Conservation (phyloP, 2,797 vertebrate species). For the Oreochromis mossambicus region DNA sequence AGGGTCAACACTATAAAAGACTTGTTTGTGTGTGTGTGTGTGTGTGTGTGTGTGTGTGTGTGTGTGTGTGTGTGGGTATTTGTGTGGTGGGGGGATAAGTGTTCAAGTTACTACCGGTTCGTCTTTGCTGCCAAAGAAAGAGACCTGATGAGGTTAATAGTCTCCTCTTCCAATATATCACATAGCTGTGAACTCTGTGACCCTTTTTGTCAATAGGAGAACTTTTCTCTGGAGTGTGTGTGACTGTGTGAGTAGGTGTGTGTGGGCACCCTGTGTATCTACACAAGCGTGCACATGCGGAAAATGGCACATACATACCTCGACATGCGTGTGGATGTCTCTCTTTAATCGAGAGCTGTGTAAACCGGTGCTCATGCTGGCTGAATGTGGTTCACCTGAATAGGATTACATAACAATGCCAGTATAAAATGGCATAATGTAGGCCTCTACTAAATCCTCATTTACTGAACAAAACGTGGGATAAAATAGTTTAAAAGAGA, state of each 20-base stretch:
- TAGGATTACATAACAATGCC: conserved; percentile 30
- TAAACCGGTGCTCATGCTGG: conserved; percentile 12
- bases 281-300: conserved; percentile 45
- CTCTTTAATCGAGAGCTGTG: background rate
- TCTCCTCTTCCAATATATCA: conserved; percentile 87
- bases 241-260: conserved; percentile 43
- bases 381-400: conserved; percentile 12
- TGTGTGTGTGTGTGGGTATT: conserved; percentile 76
- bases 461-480: background rate
- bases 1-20: conserved; percentile 94
- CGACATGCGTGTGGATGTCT: conserved; percentile 25
- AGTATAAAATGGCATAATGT: background rate
- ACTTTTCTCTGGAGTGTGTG: conserved; percentile 76
- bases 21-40: conserved; percentile 74
- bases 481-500: background rate
- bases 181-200: conserved; percentile 88
- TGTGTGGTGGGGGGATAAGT: conserved; percentile 69
- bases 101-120: conserved; percentile 83
- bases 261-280: conserved; percentile 40
- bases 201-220: conserved; percentile 84
- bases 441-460: background rate
- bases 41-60: conserved; percentile 54
- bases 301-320: conserved; percentile 26
- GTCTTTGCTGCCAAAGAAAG: conserved; percentile 81
- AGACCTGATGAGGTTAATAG: conserved; percentile 87